A percentile compares a stretch with the other conserved stretches of the same genome.
Evolutionary conservation across 2,888 invertebrate genomes (phyloP).

Genomic region (Amblyteles armatorius): DNA sequence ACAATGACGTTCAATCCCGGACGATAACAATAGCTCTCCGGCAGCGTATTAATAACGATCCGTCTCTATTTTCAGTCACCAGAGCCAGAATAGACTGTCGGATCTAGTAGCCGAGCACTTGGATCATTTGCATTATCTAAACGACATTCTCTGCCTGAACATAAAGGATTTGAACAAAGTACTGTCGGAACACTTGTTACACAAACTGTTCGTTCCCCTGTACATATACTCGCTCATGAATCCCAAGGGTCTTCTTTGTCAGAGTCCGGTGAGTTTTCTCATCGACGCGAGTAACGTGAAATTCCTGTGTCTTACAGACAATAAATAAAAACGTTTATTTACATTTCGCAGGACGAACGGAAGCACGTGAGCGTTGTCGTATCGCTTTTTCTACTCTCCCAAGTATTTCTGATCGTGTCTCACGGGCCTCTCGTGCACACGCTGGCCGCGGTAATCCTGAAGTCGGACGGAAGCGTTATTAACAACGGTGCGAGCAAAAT

Average conservation of each 20-base stretch:
- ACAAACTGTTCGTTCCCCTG: conserved; percentile 96
- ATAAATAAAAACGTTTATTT: background rate
- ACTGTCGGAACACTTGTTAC: conserved; percentile 96
- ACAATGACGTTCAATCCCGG: conserved; percentile 1
- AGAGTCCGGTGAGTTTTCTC: conserved; percentile 84
- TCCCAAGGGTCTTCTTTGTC: conserved; percentile 76
- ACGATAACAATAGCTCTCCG: conserved; percentile 11
- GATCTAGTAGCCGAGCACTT: conserved; percentile 98
- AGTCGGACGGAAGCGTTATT: conserved; percentile 91
- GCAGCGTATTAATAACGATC: background rate
- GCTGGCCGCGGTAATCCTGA: conserved; percentile 95
- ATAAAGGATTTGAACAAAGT: conserved; percentile 97
- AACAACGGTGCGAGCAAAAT: conserved; percentile 90
- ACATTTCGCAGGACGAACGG: conserved; percentile 77
- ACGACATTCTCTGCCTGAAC: conserved; percentile 97
- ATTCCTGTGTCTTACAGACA: background rate
- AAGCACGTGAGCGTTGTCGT: conserved; percentile 91
- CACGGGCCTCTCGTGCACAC: conserved; percentile 96
- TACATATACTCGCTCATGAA: conserved; percentile 95
- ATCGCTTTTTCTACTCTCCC: conserved; percentile 95
- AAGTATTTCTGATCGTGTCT: conserved; percentile 97
- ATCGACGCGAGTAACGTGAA: background rate
- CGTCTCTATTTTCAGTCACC: conserved; percentile 88
- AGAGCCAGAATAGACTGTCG: conserved; percentile 94
- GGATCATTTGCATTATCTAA: conserved; percentile 98